Conservation (phyloP, 2,888 invertebrate genomes). For the Aplocera efformata region DNA sequence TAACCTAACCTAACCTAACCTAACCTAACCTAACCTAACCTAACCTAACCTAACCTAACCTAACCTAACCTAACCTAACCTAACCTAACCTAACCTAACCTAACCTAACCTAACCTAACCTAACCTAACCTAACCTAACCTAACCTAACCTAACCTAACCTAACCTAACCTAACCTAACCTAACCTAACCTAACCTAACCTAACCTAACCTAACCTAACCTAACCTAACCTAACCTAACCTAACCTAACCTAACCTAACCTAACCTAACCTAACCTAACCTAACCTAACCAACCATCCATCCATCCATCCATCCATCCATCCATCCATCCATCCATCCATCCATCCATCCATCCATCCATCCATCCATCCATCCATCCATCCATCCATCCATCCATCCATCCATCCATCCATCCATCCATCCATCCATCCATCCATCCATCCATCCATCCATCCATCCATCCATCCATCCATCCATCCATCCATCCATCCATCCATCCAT, state of each 20-base stretch:
- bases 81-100: slow-evolving; percentile 16
- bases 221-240: slow-evolving; percentile 12
- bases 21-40: slow-evolving; percentile 11
- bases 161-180: slow-evolving; percentile 17
- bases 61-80: slow-evolving; percentile 14
- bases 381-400: too few relatives aligned
- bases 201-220: slow-evolving; percentile 14
- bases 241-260: slow-evolving; percentile 21
- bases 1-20: slow-evolving; percentile 13
- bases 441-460: too few relatives aligned
- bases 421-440: too few relatives aligned
- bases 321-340: slow-evolving; percentile 13
- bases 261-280: slow-evolving; percentile 18
- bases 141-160: slow-evolving; percentile 20
- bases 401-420: too few relatives aligned
- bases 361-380: too few relatives aligned
- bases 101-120: slow-evolving; percentile 12
- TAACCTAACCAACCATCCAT: slow-evolving; percentile 17
- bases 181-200: slow-evolving; percentile 12
- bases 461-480: too few relatives aligned
- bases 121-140: slow-evolving; percentile 15
- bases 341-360: too few relatives aligned
- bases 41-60: slow-evolving; percentile 11
- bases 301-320: slow-evolving; percentile 17
- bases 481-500: too few relatives aligned